phyloP scores from a whole-genome alignment of 2,113 vertebrate species.

The Erpornis zantholeuca region DNA sequence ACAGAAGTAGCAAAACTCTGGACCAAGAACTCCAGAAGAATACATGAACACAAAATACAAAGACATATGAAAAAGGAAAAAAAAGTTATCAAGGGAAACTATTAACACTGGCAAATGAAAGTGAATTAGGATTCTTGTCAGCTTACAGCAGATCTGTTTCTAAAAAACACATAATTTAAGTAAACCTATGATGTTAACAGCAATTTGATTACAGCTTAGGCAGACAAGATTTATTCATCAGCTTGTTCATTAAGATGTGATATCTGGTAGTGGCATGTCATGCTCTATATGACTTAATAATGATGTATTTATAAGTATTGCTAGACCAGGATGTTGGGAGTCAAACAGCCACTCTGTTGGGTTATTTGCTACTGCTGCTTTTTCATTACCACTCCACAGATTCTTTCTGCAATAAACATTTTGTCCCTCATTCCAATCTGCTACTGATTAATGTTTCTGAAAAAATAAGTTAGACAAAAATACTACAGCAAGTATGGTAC shows the following conservation, averaged over 20 bases:
- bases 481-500: background rate
- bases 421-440: background rate
- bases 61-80: background rate
- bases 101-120: background rate
- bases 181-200: background rate
- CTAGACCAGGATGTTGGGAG: background rate
- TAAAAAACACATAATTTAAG: background rate
- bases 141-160: background rate
- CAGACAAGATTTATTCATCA: background rate
- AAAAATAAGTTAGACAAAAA: slow-evolving; percentile 40
- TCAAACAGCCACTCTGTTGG: background rate
- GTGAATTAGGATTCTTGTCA: background rate
- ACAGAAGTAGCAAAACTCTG: background rate
- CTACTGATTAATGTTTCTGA: background rate
- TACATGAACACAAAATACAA: background rate
- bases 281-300: background rate
- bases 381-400: background rate
- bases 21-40: background rate
- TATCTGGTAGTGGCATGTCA: background rate
- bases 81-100: background rate
- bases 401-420: background rate
- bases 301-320: background rate
- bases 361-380: background rate
- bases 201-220: background rate
- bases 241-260: background rate